Evolutionary conservation across 2,888 invertebrate species (phyloP), one percentile per base, ranked within the genome.

Genomic region (Cryptophagus acutangulus): DNA sequence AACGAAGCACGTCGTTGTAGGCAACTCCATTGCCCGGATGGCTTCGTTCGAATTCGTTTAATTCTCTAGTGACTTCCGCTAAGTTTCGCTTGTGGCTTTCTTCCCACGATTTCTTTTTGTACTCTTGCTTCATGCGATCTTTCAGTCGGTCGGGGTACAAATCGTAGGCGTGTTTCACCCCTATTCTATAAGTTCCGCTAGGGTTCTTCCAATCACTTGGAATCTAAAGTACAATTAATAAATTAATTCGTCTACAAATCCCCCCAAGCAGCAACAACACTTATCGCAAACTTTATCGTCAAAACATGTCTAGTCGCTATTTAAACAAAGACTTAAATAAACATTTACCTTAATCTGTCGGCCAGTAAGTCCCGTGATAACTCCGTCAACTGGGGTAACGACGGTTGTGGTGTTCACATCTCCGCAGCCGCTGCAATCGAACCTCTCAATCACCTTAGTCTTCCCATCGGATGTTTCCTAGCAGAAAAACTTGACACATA

Each of bases 351-450:
- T 88, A 30, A 99, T 72, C 64, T 82, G 84, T 46, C 91, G 79
- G 15, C 96, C 96, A 43, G 90, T 88, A 12, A 94, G 65, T 37
- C 95, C 94, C 59, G 82, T 82, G 50, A 94, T 79, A 55, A 70
- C 72, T 20, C 89, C 90, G 62, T 90, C 84, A 59, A 77, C 43
- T 66, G 73, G 74, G 10, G 43, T 50, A 4, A 84, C 82, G 48
- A 86, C 73, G 43, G 81, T 84, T 36, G 85, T 85, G 4, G 92
- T 94, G 67, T 90, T 90, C 40, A 97, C 93, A 77, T 99, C 97
- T 2, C 97, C 99, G 62, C 91, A 87, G 13, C 99, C 99, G 56
- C 90, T 90, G 62, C 94, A 93, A 73, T 99, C 96, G 64, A 84
- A 89, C 45, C 96, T 79, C 68, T 95, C 95, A 59, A 97, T 82